Conservation (phyloP, 2,888 invertebrate genomes). For the Volucella zonaria region DNA sequence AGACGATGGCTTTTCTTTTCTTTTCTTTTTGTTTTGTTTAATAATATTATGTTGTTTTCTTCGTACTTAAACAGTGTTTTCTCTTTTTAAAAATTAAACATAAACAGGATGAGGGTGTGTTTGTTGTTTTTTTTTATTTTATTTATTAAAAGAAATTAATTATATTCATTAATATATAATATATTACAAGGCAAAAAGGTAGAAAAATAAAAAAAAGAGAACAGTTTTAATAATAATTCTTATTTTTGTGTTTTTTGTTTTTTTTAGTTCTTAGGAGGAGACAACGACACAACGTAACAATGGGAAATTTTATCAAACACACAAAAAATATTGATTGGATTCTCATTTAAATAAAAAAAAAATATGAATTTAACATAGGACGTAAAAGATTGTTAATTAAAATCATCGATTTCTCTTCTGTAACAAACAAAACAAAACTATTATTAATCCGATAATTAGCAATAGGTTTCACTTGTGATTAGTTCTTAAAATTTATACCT, state of each 20-base stretch:
- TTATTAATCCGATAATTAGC: slow-evolving; percentile 60
- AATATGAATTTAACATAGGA: slow-evolving; percentile 60
- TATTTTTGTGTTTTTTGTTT: neutral
- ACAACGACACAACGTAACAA: slow-evolving; percentile 59
- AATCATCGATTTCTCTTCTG: slow-evolving; percentile 26
- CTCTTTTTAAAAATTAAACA: slow-evolving; percentile 38
- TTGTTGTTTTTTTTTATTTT: slow-evolving; percentile 21
- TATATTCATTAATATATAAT: slow-evolving; percentile 58
- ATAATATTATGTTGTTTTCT: slow-evolving; percentile 4
- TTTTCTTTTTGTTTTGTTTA: slow-evolving; percentile 1
- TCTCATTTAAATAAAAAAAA: slow-evolving; percentile 46
- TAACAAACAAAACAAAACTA: slow-evolving; percentile 66
- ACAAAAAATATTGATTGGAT: slow-evolving; percentile 26
- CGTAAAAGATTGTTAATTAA: slow-evolving; percentile 51
- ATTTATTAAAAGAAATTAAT: slow-evolving; percentile 43
- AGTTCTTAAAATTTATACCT: slow-evolving; percentile 61
- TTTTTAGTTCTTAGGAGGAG: slow-evolving; percentile 3
- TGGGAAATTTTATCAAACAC: neutral
- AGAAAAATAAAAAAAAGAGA: slow-evolving; percentile 30
- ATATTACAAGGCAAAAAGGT: slow-evolving; percentile 69
- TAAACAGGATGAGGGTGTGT: slow-evolving; percentile 6
- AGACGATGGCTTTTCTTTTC: slow-evolving; percentile 46
- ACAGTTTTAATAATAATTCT: neutral
- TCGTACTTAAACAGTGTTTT: slow-evolving; percentile 40
- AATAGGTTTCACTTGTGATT: slow-evolving; percentile 52